phyloP scores from a whole-genome alignment of 2,888 invertebrate species.

The Adelphocoris suturalis region DNA sequence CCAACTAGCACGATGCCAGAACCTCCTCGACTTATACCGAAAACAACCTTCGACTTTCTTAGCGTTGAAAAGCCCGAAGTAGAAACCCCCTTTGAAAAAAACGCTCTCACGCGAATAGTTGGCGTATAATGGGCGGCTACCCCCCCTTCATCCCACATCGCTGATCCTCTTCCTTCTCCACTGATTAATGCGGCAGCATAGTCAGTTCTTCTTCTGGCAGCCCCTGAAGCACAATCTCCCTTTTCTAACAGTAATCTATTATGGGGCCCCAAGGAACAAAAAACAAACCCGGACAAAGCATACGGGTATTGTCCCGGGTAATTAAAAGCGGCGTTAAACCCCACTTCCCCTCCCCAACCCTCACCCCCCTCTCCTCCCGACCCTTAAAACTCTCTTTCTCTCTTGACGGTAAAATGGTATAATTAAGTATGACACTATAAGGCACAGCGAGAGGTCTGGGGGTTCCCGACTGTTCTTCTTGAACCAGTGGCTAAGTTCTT shows the following conservation, averaged over 20 bases:
- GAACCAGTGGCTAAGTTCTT: neutral
- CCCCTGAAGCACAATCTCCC: constrained; percentile 48
- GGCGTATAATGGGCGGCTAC: constrained; percentile 37
- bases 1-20: constrained; percentile 22
- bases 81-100: constrained; percentile 47
- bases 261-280: constrained; percentile 64
- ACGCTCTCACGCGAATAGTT: constrained; percentile 46
- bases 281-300: constrained; percentile 66
- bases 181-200: constrained; percentile 47
- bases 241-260: constrained; percentile 69
- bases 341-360: neutral
- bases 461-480: neutral
- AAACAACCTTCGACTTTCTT: constrained; percentile 59
- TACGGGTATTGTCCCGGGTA: constrained; percentile 63
- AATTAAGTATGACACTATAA: constrained; percentile 57
- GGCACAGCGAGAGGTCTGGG: constrained; percentile 31
- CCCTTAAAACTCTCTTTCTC: constrained; percentile 29
- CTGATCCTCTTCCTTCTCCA: constrained; percentile 30
- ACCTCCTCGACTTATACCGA: constrained; percentile 29
- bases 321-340: constrained; percentile 63
- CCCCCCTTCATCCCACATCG: neutral
- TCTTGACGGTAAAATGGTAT: constrained; percentile 56
- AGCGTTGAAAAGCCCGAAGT: constrained; percentile 4
- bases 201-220: neutral
- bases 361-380: neutral